Evolutionary conservation across 37 sponge, comb jelly and placozoan genomes (phyloP).

Genomic region (Agelas oroides): DNA sequence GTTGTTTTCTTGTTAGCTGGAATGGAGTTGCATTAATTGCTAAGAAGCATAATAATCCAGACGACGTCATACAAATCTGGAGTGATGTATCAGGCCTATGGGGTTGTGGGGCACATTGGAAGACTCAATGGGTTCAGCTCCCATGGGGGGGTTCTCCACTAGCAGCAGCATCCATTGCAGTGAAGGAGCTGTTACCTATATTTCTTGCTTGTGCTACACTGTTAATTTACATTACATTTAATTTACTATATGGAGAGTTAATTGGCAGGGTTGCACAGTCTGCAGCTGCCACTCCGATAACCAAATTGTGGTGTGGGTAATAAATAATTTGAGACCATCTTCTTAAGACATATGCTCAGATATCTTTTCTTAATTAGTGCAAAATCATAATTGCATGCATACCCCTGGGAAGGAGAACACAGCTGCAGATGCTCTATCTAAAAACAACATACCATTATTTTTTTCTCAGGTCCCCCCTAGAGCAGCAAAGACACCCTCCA

Average conservation of each 20-base stretch:
- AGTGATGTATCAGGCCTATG: constrained; percentile 47
- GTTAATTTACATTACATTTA: too few relatives aligned
- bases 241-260: constrained; percentile 54
- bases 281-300: constrained; percentile 41
- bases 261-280: constrained; percentile 41
- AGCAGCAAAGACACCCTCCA: too few relatives aligned
- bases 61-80: too few relatives aligned
- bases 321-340: constrained; percentile 18
- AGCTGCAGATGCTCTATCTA: constrained; percentile 61
- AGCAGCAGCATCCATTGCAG: constrained; percentile 14
- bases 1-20: too few relatives aligned
- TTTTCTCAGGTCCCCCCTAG: constrained; percentile 17
- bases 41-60: too few relatives aligned
- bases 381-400: constrained; percentile 30
- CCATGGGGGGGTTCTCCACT: constrained; percentile 14
- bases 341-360: constrained; percentile 54
- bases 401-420: constrained; percentile 28
- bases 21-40: too few relatives aligned
- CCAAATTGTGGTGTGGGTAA: constrained; percentile 31
- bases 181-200: constrained; percentile 64
- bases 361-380: constrained; percentile 50
- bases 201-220: constrained; percentile 49
- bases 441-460: neutral
- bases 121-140: constrained; percentile 40
- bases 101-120: constrained; percentile 52